Conservation (phyloP, 2,113 vertebrate genomes). For the Bambusicola thoracicus region DNA sequence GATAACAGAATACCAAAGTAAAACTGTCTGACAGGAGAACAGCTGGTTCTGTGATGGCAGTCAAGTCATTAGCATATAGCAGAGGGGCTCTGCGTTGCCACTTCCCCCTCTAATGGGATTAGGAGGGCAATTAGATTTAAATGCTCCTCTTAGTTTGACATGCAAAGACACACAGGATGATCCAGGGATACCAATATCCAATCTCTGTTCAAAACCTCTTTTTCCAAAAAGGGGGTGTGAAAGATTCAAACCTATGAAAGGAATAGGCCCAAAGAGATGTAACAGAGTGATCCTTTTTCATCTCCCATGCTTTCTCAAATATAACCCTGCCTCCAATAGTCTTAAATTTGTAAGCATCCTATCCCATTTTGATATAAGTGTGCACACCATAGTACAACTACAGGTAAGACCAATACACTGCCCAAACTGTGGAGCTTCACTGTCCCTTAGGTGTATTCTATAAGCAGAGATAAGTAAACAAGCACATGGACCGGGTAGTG, state of each 20-base stretch:
- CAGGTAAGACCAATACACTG: neutral
- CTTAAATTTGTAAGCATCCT: neutral
- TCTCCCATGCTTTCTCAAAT: neutral
- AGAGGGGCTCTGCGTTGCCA: neutral
- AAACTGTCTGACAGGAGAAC: neutral
- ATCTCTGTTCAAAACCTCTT: neutral
- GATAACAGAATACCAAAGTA: neutral
- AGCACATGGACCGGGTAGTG: neutral
- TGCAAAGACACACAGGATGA: neutral
- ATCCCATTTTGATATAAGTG: neutral
- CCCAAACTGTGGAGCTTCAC: neutral
- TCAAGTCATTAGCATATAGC: neutral
- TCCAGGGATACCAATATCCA: neutral
- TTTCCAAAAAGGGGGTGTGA: neutral
- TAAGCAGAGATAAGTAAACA: neutral
- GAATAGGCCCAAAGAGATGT: neutral
- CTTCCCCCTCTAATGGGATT: slow-evolving; percentile 26
- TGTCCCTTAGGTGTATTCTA: neutral
- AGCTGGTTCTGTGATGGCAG: slow-evolving; percentile 21
- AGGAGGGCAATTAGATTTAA: slow-evolving; percentile 18
- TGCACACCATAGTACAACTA: neutral
- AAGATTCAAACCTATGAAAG: neutral
- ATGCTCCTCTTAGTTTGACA: neutral
- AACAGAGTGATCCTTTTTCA: neutral
- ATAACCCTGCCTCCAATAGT: neutral